Conservation (phyloP, 2,888 invertebrate species). For the Drosophila parthenogenetica region DNA sequence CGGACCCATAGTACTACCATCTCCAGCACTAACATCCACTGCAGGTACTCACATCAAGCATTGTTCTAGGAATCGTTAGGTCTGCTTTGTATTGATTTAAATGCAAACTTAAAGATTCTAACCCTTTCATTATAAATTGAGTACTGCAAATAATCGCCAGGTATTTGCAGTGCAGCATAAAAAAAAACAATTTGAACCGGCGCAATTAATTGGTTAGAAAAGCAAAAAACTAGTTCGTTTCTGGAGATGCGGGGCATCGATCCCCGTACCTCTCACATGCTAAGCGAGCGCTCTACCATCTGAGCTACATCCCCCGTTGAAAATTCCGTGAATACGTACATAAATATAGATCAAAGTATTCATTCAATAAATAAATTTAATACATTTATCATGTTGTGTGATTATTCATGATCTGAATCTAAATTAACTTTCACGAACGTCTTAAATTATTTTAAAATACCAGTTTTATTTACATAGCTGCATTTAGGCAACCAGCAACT, state of each 20-base stretch:
- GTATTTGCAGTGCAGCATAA: constrained; percentile 48
- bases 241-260: constrained; percentile 85
- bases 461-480: constrained; percentile 6
- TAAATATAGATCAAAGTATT: too few relatives aligned
- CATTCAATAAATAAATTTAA: too few relatives aligned
- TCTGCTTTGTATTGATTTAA: neutral
- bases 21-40: neutral
- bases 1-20: constrained; percentile 15
- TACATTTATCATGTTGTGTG: neutral
- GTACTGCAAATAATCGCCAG: constrained; percentile 71
- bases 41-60: neutral
- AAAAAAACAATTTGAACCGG: constrained; percentile 49
- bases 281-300: constrained; percentile 86
- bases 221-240: constrained; percentile 13
- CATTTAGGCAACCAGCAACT: neutral
- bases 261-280: constrained; percentile 86
- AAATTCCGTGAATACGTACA: fast-evolving
- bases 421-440: neutral
- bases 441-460: neutral
- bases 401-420: neutral
- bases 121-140: neutral
- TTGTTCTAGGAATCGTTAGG: neutral
- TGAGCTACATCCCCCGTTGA: constrained; percentile 85
- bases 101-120: neutral
- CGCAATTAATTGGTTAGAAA: constrained; percentile 45